A percentile compares a stretch with the other conserved stretches of the same genome.
Conservation (phyloP, 35 echinoderm and acorn worm genomes). For the Apostichopus japonicus region DNA sequence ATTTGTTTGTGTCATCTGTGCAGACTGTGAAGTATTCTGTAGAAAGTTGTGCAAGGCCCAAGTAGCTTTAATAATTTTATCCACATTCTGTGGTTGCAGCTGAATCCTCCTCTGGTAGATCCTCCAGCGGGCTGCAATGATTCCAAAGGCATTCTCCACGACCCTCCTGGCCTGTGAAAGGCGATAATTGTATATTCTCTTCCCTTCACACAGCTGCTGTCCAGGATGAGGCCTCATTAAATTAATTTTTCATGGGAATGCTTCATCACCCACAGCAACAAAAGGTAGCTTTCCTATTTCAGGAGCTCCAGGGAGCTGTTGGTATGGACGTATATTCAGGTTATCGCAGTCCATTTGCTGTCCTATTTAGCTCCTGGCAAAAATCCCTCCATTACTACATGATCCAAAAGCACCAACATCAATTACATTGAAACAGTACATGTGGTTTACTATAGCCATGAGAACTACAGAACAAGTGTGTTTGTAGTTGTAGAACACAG, state of each 20-base stretch:
- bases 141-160: constrained; percentile 78
- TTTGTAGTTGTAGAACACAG: constrained; percentile 68
- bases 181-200: constrained; percentile 73
- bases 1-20: too few relatives aligned
- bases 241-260: constrained; percentile 68
- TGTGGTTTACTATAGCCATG: constrained; percentile 53
- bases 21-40: too few relatives aligned
- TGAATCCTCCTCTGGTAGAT: constrained; percentile 10
- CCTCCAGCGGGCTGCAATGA: constrained; percentile 52
- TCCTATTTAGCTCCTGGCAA: not conserved
- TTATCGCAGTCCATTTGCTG: not conserved
- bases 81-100: not conserved
- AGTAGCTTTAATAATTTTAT: not conserved
- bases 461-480: constrained; percentile 54
- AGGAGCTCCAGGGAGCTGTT: not conserved
- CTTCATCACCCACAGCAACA: constrained; percentile 73
- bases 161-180: constrained; percentile 54
- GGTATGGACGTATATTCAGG: not conserved
- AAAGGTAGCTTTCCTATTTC: not conserved
- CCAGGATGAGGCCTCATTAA: constrained; percentile 63
- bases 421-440: constrained; percentile 75
- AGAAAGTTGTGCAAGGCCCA: too few relatives aligned
- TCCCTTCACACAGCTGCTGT: not conserved
- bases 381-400: constrained; percentile 62
- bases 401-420: constrained; percentile 62